These are phyloP conservation scores for Toxostoma redivivum DNA, from an alignment of 2,113 vertebrate species.

Conservation along the genomic window DNA sequence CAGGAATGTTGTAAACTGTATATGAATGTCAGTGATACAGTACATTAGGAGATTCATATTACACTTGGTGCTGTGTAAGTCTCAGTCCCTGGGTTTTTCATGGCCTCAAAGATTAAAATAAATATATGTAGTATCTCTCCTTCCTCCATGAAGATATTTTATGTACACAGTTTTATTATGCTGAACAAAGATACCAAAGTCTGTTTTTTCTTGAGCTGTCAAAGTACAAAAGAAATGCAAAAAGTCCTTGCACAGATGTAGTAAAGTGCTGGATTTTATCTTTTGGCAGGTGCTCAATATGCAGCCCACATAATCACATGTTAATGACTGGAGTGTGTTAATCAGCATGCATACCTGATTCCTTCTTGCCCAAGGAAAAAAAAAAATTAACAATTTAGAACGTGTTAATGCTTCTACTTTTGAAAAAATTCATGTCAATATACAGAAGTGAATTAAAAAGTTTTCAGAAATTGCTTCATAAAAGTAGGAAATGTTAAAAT, in stretches of 20 bases:
- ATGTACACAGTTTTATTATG: constrained; percentile 61
- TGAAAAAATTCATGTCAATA: constrained; percentile 57
- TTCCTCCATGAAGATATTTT: constrained; percentile 54
- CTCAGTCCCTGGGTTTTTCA: constrained; percentile 38
- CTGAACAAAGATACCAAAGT: constrained; percentile 52
- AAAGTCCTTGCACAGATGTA: constrained; percentile 80
- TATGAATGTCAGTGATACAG: constrained; percentile 63
- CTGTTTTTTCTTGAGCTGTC: constrained; percentile 65
- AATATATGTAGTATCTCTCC: constrained; percentile 43
- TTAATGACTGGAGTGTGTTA: constrained; percentile 85
- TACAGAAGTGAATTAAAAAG: neutral
- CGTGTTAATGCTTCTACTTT: constrained; percentile 62
- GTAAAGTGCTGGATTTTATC: constrained; percentile 83
- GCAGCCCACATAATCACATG: constrained; percentile 88
- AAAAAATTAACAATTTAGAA: constrained; percentile 62
- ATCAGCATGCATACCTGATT: constrained; percentile 84
- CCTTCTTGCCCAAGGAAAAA: constrained; percentile 63
- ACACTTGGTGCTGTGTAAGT: constrained; percentile 21
- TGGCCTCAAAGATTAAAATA: constrained; percentile 55
- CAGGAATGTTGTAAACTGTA: constrained; percentile 64
- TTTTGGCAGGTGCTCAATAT: constrained; percentile 87
- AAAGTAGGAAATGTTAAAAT: neutral
- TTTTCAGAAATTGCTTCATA: constrained; percentile 31
- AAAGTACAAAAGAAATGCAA: constrained; percentile 75
- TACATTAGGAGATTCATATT: constrained; percentile 63